Evolutionary conservation across 2,113 vertebrate genomes (phyloP).

Genomic region (Callipepla californica): DNA sequence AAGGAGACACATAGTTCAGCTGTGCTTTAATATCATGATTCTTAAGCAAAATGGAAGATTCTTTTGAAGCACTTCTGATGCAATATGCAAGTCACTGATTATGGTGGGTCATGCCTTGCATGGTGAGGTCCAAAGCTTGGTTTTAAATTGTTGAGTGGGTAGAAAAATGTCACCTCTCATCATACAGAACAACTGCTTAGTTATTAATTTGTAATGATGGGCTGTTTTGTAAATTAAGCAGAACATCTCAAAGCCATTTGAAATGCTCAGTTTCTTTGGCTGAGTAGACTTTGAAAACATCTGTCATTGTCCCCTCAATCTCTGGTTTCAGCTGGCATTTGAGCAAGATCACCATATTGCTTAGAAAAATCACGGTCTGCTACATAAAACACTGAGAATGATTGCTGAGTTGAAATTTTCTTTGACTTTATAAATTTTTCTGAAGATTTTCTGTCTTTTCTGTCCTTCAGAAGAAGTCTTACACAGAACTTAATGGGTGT

Average conservation of each 20-base stretch:
- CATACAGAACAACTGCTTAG: neutral
- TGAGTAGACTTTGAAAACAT: neutral
- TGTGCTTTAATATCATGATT: neutral
- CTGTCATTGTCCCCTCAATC: neutral
- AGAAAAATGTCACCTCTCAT: neutral
- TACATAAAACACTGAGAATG: neutral
- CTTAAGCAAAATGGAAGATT: neutral
- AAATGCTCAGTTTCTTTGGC: neutral
- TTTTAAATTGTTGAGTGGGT: neutral
- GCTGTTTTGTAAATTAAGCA: neutral
- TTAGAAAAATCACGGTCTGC: neutral
- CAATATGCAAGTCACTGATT: neutral
- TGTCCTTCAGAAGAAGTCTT: neutral
- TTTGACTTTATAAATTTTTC: neutral
- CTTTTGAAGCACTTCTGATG: neutral
- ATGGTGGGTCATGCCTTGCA: neutral
- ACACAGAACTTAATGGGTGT: neutral
- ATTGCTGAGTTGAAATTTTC: neutral
- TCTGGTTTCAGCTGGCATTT: neutral
- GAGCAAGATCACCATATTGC: neutral
- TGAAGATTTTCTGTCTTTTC: neutral
- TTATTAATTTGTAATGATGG: neutral
- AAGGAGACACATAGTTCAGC: neutral
- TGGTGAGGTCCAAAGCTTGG: neutral
- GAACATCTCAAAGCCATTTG: neutral